phyloP scores from a whole-genome alignment of 2,888 invertebrate species.

The Caenorhabditis sp. region DNA sequence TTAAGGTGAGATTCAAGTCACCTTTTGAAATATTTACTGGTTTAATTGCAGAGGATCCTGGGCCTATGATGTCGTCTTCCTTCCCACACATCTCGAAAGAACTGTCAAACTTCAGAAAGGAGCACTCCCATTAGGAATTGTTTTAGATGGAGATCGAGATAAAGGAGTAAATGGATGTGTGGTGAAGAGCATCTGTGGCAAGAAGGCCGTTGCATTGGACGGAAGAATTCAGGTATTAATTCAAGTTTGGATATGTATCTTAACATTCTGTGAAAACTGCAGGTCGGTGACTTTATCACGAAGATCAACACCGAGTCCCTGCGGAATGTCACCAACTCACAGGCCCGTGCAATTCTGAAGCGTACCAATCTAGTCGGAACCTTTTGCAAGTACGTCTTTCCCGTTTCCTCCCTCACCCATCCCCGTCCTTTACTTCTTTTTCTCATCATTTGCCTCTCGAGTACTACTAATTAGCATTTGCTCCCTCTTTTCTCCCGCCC shows the following conservation, averaged over 20 bases:
- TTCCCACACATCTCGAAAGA: conserved; percentile 86
- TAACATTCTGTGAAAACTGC: conserved; percentile 15
- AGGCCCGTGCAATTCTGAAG: conserved; percentile 86
- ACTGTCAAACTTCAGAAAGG: conserved; percentile 86
- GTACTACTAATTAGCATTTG: conserved; percentile 61
- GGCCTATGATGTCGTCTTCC: conserved; percentile 83
- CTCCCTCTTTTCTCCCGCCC: conserved; percentile 30
- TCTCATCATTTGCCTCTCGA: conserved; percentile 41
- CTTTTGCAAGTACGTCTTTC: conserved; percentile 85
- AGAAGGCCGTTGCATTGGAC: conserved; percentile 86
- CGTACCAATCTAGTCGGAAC: conserved; percentile 86
- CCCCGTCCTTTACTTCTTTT: conserved; percentile 54
- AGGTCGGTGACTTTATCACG: conserved; percentile 86
- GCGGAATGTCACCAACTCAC: conserved; percentile 86
- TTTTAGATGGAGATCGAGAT: conserved; percentile 86
- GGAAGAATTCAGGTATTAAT: conserved; percentile 85
- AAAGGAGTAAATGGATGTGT: conserved; percentile 86
- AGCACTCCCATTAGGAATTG: conserved; percentile 86
- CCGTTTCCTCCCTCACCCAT: no score
- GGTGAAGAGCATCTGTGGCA: conserved; percentile 85
- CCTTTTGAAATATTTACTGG: no score
- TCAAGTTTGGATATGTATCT: not conserved
- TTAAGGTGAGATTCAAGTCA: conserved; percentile 49
- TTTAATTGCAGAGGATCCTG: conserved; percentile 80
- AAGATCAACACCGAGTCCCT: conserved; percentile 86